Base-by-base conservation (phyloP, 2,113 vertebrate species). In the Mirza zaza region DNA sequence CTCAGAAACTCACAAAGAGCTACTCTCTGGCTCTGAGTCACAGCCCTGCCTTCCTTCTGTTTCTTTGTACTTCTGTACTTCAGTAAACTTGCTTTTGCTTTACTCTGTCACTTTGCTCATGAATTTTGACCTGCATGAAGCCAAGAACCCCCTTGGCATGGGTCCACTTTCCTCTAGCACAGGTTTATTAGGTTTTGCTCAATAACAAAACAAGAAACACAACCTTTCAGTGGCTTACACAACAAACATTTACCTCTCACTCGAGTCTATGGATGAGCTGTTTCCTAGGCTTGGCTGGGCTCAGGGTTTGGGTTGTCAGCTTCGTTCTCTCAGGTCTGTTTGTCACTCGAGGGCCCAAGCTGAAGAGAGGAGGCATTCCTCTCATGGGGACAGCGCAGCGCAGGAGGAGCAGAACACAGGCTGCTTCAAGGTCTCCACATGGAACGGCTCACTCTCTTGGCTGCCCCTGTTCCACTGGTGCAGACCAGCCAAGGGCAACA, bases 321-420 rank as follows among this genome's bases (percentile, higher is more conserved):
- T 42, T 82, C 80, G 32, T 90, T 91, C 65, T 63, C 36, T 96
- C 20, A 21, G 36, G 42, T 70, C 17, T 65, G 29, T 20, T 36
- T 59, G 36, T 85, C 65, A 76, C 36, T 77, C 48, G 32, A 90
- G 34, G 29, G n/a, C 29, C 36, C 2, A 29, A 29, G 61, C 67
- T 61, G 55, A 57, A 59, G 18, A 65, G 27, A 55, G 23, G 32
- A 10, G 20, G 48, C 3, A 2, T 13, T 61, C 50, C 14, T 75
- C 57, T 42, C 36, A 5, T 12, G 20, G 55, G 36, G 57, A 21
- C 0, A 0, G 9, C 71, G 20, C 7, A 17, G 21, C 21, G 25
- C 23, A 32, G 32, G 10, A 4, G 36, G 10, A 13, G 34, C 3
- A 17, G 70, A 71, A 81, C 21, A n/a, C 1, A 18, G 36, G 27